Base-by-base conservation (phyloP, 2,113 vertebrate genomes). In the Notarius quadriscutis region DNA sequence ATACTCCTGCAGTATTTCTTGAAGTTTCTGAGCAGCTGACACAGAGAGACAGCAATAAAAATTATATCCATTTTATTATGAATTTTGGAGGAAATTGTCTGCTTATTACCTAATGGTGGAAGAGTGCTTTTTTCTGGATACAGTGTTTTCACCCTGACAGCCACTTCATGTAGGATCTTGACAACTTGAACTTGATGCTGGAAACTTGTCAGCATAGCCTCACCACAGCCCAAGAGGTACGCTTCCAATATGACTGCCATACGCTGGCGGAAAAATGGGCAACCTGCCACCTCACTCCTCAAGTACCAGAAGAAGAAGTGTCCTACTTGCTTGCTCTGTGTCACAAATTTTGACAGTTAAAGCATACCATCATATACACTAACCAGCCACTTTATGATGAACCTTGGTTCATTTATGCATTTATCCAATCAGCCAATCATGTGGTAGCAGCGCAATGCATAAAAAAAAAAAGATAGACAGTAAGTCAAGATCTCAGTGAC, bases 301-400 rank as follows among this genome's bases (percentile, higher is more conserved):
- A 95, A 81, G 27, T 94, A 96, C 96, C 95, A 96, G 91, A 96
- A 96, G 90, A 96, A 95, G 93, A 94, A 96, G 85, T 96, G 95
- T n/a, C 96, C 96, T 0, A 96, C 93, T 82, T 94, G 91, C 89
- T 95, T 96, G 91, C 96, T 96, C 96, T 96, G 93, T 77, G 9
- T 53, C 71, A 50, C n/a, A 80, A 25, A 85, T 60, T 7, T 50
- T 53, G 15, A 69, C 15, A 50, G 25, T 55, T 14, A 80, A 55
- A 51, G 11, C 82, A 57, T 71, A n/a, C 15, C n/a, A 30, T 69
- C 1, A 18, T 83, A 20, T 27, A 83, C 41, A 20, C 0, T 30
- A 77, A n/a, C 25, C 34, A 74, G 71, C 17, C 34, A 74, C 41
- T 48, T 77, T 77, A 51, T 77, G 25, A 48, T 20, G 22, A 77